Evolutionary conservation across 2,113 vertebrate species (phyloP).

Genomic region (Passer domesticus): DNA sequence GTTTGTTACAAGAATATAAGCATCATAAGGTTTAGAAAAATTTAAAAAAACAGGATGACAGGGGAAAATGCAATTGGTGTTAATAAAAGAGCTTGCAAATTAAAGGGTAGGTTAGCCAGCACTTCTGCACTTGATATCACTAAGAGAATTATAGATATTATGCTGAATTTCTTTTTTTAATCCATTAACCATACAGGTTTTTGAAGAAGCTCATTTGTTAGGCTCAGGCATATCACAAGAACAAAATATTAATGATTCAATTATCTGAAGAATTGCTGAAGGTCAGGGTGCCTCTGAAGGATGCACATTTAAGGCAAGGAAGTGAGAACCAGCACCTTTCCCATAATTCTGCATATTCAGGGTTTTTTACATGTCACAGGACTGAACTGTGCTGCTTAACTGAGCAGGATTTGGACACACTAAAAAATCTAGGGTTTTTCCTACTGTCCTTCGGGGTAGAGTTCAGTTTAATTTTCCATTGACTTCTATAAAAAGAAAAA

Average conservation of each 20-base stretch:
- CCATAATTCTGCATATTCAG: neutral
- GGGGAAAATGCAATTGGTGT: neutral
- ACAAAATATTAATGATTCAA: neutral
- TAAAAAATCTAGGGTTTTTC: neutral
- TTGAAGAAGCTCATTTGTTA: slow-evolving; percentile 18
- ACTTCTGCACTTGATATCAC: neutral
- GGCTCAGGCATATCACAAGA: neutral
- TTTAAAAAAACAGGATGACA: too few species aligned
- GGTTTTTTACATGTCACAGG: neutral
- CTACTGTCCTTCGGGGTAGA: neutral
- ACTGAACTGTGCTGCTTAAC: neutral
- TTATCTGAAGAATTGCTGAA: neutral
- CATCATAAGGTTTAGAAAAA: too few species aligned
- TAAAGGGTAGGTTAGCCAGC: neutral
- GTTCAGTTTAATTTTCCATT: neutral
- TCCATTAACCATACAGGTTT: neutral
- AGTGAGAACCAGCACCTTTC: neutral
- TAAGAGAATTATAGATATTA: neutral
- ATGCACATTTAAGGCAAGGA: neutral
- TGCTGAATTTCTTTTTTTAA: neutral
- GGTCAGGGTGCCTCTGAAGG: neutral
- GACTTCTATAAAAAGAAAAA: neutral
- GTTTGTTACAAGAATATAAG: too few species aligned
- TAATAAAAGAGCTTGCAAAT: neutral
- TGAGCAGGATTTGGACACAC: neutral